Conservation (phyloP, 1,140 invertebrate genomes). For the Acromyrmex charruanus region DNA sequence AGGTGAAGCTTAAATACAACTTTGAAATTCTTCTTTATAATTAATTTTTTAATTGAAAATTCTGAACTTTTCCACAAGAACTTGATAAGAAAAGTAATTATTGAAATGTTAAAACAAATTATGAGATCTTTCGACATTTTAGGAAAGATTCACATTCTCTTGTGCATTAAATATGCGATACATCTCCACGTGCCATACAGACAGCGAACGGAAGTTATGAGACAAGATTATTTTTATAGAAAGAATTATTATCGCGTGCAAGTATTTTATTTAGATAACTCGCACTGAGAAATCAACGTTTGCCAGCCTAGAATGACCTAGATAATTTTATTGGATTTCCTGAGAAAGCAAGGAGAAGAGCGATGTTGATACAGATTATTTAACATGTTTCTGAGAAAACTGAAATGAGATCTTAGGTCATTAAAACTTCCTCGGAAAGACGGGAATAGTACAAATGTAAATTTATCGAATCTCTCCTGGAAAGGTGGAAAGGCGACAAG, state of each 20-base stretch:
- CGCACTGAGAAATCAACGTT: constrained; percentile 6
- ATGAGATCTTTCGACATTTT: background rate
- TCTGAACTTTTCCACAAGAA: background rate
- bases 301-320: constrained; percentile 23
- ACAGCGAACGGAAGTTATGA: background rate
- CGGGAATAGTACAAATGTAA: background rate
- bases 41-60: background rate
- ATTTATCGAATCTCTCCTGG: constrained; percentile 7
- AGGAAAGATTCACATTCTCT: background rate
- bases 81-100: background rate
- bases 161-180: constrained; percentile 1
- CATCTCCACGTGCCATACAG: background rate
- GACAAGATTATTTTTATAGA: constrained; percentile 13
- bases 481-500: background rate
- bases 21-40: background rate
- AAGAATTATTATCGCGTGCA: constrained; percentile 20
- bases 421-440: constrained; percentile 35
- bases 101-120: background rate
- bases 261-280: constrained; percentile 21
- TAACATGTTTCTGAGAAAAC: constrained; percentile 35
- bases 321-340: constrained; percentile 43
- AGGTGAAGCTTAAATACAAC: background rate
- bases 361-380: constrained; percentile 44
- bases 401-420: constrained; percentile 4
- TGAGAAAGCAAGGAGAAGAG: background rate